These are phyloP conservation scores for Drosophila mimica DNA, from an alignment of 2,888 invertebrate species.

Conservation along the genomic window DNA sequence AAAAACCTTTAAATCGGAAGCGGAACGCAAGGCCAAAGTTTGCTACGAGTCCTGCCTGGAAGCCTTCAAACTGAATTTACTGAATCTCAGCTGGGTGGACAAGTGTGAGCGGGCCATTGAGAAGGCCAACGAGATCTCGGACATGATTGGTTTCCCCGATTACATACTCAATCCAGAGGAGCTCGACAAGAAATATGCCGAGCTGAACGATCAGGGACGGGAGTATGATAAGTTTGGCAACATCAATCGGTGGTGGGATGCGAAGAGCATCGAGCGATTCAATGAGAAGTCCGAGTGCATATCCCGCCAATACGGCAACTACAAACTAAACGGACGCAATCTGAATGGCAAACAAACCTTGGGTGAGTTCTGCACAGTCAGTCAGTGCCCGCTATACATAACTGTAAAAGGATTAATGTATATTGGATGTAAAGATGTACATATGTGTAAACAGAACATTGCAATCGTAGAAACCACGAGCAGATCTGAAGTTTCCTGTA, in stretches of 20 bases:
- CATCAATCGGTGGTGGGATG: slow-evolving; percentile 99
- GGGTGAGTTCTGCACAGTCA: slow-evolving; percentile 86
- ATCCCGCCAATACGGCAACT: slow-evolving; percentile 93
- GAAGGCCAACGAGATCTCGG: slow-evolving; percentile 97
- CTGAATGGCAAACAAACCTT: slow-evolving; percentile 95
- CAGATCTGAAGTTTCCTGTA: too few species aligned
- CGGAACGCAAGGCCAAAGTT: slow-evolving; percentile 94
- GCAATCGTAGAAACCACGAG: too few species aligned
- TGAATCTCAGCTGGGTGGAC: slow-evolving; percentile 97
- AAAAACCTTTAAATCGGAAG: slow-evolving; percentile 88
- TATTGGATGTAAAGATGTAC: too few species aligned
- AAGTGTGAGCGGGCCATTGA: slow-evolving; percentile 91
- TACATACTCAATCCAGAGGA: slow-evolving; percentile 93
- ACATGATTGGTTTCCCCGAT: slow-evolving; percentile 98
- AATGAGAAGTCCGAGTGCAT: slow-evolving; percentile 95
- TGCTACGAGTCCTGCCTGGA: slow-evolving; percentile 97
- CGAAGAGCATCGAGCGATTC: slow-evolving; percentile 94
- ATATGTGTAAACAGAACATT: too few species aligned
- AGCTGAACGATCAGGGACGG: slow-evolving; percentile 94
- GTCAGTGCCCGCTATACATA: too few species aligned
- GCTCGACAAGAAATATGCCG: slow-evolving; percentile 94
- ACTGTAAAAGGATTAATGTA: too few species aligned
- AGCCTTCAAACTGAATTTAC: slow-evolving; percentile 95
- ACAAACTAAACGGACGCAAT: slow-evolving; percentile 90
- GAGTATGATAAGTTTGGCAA: slow-evolving; percentile 98